phyloP scores from a whole-genome alignment of 1,140 invertebrate genomes.

The Aphaenogaster rudis region DNA sequence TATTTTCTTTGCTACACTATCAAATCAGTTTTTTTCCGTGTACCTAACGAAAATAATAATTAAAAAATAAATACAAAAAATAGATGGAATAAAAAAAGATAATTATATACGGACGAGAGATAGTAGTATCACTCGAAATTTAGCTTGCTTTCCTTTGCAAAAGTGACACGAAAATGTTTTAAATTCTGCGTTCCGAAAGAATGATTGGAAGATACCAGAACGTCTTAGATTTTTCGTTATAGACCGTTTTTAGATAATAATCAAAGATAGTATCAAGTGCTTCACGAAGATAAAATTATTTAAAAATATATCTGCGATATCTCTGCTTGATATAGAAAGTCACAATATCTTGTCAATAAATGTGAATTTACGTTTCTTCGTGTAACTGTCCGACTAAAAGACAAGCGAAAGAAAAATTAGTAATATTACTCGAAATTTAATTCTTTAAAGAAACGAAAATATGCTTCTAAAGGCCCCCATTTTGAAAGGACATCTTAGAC shows the following conservation, averaged over 20 bases:
- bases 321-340: conserved; percentile 7
- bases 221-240: neutral
- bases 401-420: neutral
- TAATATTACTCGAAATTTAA: neutral
- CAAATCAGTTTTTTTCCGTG: too few species aligned
- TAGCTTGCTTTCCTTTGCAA: neutral
- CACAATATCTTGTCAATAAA: neutral
- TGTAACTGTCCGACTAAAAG: neutral
- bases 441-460: neutral
- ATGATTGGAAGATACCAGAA: neutral
- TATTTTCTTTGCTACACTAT: too few species aligned
- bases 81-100: too few species aligned
- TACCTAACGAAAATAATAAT: too few species aligned
- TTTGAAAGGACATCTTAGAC: neutral
- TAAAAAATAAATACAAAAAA: too few species aligned
- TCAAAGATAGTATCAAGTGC: neutral
- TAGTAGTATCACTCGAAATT: neutral
- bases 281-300: neutral
- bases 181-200: neutral
- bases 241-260: neutral
- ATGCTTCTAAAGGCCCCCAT: neutral
- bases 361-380: neutral
- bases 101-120: too few species aligned
- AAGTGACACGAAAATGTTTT: neutral
- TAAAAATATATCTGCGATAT: conserved; percentile 4